Base-by-base conservation (phyloP, 1,140 invertebrate genomes). In the Listronotus bonariensis region DNA sequence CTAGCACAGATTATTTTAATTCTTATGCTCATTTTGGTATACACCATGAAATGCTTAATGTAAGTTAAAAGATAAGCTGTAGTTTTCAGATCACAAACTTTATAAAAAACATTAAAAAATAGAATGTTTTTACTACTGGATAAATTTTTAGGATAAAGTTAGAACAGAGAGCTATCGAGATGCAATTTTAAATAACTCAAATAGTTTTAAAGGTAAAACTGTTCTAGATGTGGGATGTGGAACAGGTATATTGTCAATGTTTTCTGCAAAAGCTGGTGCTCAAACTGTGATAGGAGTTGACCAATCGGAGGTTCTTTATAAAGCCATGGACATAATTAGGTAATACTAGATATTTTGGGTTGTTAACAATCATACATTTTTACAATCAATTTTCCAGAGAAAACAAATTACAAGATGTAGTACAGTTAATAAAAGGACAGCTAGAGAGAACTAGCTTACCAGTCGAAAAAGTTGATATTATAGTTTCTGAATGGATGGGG, bases 401-500 rank as follows among this genome's bases (percentile, higher is more conserved):
- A 78, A 91, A 92, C 72, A 84, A 87, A 63, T 78, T 88, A 6
- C 72, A 84, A 68, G 76, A 86, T 65, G 82, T 78, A 69, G 84
- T 91, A 34, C 78, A 86, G 75, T 81, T 89, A 40, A 78, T 90
- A 6, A 86, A 88, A 79, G 94, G 95, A 0, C 88, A 92, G 77
- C 80, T 99, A 4, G 97, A 99, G 80, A 92, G 98, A 71, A 87
- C 86, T n/a, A 82, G 89, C 58, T 83, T 97, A 56, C 82, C 85
- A n/a, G 75, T 83, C 34, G 87, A 89, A 57, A 91, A 94, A 83
- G 94, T 97, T 15, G 97, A 99, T 79, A 88, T 99, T 18, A 97
- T 99, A 70, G 89, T 99, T 32, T 97, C 95, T 6, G 97, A 99
- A 81, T 99, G 97, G 97, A 99, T 99, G 97, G 97, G 97, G 5